phyloP scores from a whole-genome alignment of 2,888 invertebrate genomes.

The Buathra laborator region DNA sequence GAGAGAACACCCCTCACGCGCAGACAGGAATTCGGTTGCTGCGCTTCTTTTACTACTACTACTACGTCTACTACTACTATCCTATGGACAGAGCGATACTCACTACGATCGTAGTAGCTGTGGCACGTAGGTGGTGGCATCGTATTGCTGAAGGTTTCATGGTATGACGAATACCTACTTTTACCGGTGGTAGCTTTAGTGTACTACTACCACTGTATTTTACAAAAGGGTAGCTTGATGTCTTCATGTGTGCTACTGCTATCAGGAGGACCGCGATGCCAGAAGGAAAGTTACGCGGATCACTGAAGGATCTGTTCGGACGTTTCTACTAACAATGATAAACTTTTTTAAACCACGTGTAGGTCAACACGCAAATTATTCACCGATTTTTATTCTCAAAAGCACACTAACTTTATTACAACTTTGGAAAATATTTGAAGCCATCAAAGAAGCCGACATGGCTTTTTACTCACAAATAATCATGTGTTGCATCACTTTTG shows the following conservation, averaged over 20 bases:
- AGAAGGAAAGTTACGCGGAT: background rate
- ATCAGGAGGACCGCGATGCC: background rate
- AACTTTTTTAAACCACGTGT: background rate
- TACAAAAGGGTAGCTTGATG: background rate
- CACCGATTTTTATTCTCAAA: no score
- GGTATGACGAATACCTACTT: constrained; percentile 1
- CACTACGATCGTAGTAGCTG: background rate
- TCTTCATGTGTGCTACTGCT: background rate
- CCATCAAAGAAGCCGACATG: no score
- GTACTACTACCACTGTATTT: background rate
- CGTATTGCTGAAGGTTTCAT: constrained; percentile 2
- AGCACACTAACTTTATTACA: no score
- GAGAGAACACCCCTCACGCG: constrained; percentile 46
- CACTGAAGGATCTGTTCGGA: background rate
- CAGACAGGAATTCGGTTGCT: constrained; percentile 28
- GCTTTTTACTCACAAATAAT: no score
- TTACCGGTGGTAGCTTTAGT: background rate
- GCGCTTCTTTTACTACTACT: constrained; percentile 30
- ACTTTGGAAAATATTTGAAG: no score
- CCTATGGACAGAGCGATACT: background rate
- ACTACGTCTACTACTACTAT: background rate
- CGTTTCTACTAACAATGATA: background rate
- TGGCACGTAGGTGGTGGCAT: background rate
- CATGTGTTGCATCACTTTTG: no score
- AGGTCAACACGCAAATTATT: background rate